A percentile compares a stretch with the other conserved stretches of the same genome.
phyloP scores from a whole-genome alignment of 2,888 invertebrate genomes.

The Ernsta delagoae region DNA sequence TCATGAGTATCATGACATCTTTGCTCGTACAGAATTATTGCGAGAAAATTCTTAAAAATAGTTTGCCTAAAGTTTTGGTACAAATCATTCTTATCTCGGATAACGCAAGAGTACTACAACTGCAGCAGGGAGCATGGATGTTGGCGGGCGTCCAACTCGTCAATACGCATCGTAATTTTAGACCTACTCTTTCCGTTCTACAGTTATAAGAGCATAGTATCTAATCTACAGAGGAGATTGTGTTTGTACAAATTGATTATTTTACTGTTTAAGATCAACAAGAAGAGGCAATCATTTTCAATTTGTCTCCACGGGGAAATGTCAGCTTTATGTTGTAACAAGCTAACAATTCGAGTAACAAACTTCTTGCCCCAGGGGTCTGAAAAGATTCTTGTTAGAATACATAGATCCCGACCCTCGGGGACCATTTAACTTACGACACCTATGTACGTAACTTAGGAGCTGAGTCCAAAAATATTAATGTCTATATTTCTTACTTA shows the following conservation, averaged over 20 bases:
- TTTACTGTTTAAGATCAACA: no score
- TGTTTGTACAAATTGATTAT: neutral
- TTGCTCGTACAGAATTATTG: neutral
- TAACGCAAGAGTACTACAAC: slow-evolving; percentile 6
- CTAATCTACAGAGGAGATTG: neutral
- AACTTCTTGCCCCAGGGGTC: neutral
- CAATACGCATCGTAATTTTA: slow-evolving; percentile 12
- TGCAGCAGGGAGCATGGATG: neutral
- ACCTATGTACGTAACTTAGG: neutral
- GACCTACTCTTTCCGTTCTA: neutral
- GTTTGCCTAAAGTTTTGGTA: neutral
- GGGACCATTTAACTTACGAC: neutral
- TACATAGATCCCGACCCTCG: neutral
- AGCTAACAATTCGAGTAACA: neutral
- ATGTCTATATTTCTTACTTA: no score
- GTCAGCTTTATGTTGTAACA: neutral
- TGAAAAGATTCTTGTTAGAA: neutral
- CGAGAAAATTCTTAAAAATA: neutral
- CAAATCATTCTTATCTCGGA: slow-evolving; percentile 4
- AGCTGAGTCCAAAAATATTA: no score
- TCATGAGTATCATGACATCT: no score
- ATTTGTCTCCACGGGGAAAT: neutral
- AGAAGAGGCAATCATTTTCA: neutral
- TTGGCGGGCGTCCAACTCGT: slow-evolving; percentile 2
- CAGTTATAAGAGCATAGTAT: slow-evolving; percentile 3